Evolutionary conservation across 2,113 vertebrate genomes (phyloP).

Genomic region (Apistogramma diplotaenia): DNA sequence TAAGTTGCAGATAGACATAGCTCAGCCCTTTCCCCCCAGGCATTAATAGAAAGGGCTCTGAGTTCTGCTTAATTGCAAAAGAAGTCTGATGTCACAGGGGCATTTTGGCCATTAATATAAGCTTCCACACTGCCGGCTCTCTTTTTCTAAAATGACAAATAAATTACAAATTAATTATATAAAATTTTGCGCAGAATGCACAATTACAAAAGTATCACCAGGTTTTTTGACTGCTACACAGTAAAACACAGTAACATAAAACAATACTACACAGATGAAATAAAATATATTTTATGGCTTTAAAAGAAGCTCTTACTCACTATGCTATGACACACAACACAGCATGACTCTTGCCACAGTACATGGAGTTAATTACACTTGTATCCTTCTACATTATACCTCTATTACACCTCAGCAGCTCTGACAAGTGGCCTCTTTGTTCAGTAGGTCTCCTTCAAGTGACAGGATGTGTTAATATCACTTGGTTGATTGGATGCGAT

Average conservation of each 20-base stretch:
- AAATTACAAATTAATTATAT: neutral
- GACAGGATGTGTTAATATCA: slow-evolving; percentile 78
- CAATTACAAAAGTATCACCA: neutral
- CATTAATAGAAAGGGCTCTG: slow-evolving; percentile 52
- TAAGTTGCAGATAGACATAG: slow-evolving; percentile 66
- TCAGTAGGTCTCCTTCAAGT: slow-evolving; percentile 53
- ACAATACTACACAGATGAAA: neutral
- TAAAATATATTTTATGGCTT: neutral
- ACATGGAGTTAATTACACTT: slow-evolving; percentile 62
- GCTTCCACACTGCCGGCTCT: neutral
- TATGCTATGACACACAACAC: slow-evolving; percentile 6
- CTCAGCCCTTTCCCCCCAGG: slow-evolving; percentile 33
- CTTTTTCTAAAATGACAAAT: neutral
- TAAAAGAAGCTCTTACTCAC: neutral
- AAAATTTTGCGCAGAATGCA: neutral
- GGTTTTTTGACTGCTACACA: neutral
- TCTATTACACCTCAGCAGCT: slow-evolving; percentile 55
- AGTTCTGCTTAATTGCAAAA: slow-evolving; percentile 61
- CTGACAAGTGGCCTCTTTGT: slow-evolving; percentile 75
- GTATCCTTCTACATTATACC: slow-evolving; percentile 57
- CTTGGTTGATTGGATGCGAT: slow-evolving; percentile 71
- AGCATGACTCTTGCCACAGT: slow-evolving; percentile 57
- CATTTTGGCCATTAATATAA: slow-evolving; percentile 15
- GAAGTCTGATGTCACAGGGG: slow-evolving; percentile 44
- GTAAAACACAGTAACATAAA: neutral